Percentiles rank a stretch among this genome's conserved stretches.
phyloP scores from a whole-genome alignment of 2,888 invertebrate species.

The Tanytarsus gracilentus region DNA sequence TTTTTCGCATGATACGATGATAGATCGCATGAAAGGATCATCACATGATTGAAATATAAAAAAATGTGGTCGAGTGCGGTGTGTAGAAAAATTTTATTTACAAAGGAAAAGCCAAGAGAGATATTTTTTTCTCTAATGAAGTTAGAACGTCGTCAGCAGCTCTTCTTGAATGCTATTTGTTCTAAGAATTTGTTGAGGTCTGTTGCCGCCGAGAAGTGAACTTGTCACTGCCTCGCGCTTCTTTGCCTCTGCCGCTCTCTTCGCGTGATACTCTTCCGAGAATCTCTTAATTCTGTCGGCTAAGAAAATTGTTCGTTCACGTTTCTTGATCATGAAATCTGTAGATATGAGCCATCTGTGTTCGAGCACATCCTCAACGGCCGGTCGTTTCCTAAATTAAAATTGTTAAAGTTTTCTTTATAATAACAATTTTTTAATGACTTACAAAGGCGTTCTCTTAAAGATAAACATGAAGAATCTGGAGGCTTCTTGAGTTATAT shows the following conservation, averaged over 20 bases:
- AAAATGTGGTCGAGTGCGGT: slow-evolving; percentile 3
- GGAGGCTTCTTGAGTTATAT: slow-evolving; percentile 85
- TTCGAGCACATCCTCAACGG: slow-evolving; percentile 88
- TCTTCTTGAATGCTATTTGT: slow-evolving; percentile 82
- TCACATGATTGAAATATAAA: neutral
- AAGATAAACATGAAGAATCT: slow-evolving; percentile 92
- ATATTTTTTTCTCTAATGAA: neutral
- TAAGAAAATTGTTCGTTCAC: slow-evolving; percentile 79
- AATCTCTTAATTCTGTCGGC: slow-evolving; percentile 76
- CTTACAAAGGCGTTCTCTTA: slow-evolving; percentile 84
- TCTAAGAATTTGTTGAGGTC: slow-evolving; percentile 53
- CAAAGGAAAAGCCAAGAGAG: slow-evolving; percentile 17
- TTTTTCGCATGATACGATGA: too few species aligned
- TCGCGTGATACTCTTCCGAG: slow-evolving; percentile 68
- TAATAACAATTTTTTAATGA: slow-evolving; percentile 31
- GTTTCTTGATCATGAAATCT: slow-evolving; percentile 86
- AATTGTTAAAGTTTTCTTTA: slow-evolving; percentile 28
- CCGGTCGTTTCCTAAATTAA: slow-evolving; percentile 74
- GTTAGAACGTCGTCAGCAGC: slow-evolving; percentile 48
- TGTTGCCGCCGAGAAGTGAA: slow-evolving; percentile 48
- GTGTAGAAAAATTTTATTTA: slow-evolving; percentile 12
- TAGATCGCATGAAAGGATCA: too few species aligned
- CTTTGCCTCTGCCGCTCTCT: slow-evolving; percentile 53
- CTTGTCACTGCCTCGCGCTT: slow-evolving; percentile 51
- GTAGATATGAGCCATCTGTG: slow-evolving; percentile 91